Percentiles rank a stretch among this genome's conserved stretches.
These are phyloP conservation scores for Channa maculata DNA, from an alignment of 2,113 vertebrate species.

Conservation along the genomic window DNA sequence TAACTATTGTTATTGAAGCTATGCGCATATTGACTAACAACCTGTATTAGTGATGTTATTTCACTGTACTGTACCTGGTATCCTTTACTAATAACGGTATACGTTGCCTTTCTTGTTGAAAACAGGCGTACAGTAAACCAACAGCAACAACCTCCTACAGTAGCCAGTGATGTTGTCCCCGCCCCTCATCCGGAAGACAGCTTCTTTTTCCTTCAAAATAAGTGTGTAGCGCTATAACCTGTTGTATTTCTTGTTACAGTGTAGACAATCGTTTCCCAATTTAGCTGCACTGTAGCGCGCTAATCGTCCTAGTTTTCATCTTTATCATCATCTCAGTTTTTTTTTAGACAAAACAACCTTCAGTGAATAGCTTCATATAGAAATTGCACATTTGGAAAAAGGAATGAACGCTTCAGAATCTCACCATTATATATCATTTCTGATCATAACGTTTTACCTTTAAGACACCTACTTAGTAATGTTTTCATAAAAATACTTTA, in stretches of 20 bases:
- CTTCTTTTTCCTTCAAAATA: constrained; percentile 31
- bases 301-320: too few species aligned
- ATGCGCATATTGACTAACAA: not conserved
- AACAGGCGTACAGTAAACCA: not conserved
- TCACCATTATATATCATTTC: not conserved
- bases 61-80: constrained; percentile 21
- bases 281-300: not conserved
- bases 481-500: too few species aligned
- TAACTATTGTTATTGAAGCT: not conserved
- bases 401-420: too few species aligned
- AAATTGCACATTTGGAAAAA: not conserved
- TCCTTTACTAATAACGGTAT: not conserved
- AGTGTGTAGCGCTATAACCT: not conserved
- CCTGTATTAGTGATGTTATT: fast-evolving
- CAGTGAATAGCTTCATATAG: not conserved
- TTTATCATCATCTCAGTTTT: too few species aligned
- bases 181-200: constrained; percentile 28
- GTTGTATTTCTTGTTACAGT: not conserved
- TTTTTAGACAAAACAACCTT: too few species aligned
- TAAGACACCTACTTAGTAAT: too few species aligned
- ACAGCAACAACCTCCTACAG: not conserved
- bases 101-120: not conserved
- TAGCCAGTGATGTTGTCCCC: not conserved
- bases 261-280: too few species aligned
- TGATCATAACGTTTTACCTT: too few species aligned